Percentiles rank a stretch among this genome's conserved stretches.
Conservation (phyloP, 2,888 invertebrate species). For the Keiferia lycopersicella region DNA sequence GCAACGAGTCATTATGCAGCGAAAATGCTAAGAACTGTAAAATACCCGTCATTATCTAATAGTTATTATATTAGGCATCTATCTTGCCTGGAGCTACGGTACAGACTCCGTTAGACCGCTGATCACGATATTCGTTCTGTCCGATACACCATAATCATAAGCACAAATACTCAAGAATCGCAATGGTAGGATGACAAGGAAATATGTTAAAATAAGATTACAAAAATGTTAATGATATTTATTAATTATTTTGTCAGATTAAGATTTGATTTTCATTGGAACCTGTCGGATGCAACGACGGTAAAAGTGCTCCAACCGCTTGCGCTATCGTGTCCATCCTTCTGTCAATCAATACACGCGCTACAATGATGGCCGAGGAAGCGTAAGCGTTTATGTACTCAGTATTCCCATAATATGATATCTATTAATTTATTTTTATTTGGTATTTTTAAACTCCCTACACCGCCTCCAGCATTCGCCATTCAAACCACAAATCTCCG, state of each 20-base stretch:
- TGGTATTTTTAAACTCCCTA: neutral
- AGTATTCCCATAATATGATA: neutral
- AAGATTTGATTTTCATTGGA: neutral
- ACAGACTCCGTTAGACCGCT: neutral
- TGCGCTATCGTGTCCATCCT: conserved; percentile 28
- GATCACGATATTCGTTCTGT: neutral
- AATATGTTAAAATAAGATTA: neutral
- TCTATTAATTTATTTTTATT: neutral
- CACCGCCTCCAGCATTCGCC: neutral
- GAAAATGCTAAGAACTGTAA: neutral
- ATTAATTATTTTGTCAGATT: neutral
- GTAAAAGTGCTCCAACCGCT: conserved; percentile 34
- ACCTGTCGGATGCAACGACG: conserved; percentile 25
- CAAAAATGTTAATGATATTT: neutral
- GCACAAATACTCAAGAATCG: neutral
- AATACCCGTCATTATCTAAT: conserved; percentile 1
- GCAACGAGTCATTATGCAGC: neutral
- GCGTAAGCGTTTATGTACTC: too few relatives aligned
- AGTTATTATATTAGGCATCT: neutral
- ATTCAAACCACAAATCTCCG: neutral
- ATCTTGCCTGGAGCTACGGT: neutral
- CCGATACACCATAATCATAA: neutral
- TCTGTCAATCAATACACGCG: conserved; percentile 29
- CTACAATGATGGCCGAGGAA: conserved; percentile 18
- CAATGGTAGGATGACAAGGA: neutral